Percentiles rank a stretch among this genome's conserved stretches.
phyloP scores from a whole-genome alignment of 2,113 vertebrate species.

The Phodopus roborovskii region DNA sequence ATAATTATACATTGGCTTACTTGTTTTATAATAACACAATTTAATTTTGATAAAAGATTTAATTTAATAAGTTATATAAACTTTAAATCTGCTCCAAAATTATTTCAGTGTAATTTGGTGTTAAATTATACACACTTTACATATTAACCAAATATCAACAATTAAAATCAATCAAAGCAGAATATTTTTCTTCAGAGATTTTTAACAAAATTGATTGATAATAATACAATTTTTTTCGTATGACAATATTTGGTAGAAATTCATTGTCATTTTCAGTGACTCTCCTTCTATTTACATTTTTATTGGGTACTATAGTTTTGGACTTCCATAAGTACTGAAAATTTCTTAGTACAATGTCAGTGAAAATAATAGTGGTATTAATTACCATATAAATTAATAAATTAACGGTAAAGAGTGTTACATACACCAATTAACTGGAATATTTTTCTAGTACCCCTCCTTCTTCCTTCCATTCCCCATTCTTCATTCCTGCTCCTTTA shows the following conservation, averaged over 20 bases:
- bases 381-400: background rate
- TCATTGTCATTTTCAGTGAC: background rate
- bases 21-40: background rate
- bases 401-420: conserved; percentile 1
- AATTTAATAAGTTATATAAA: background rate
- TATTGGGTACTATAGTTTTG: background rate
- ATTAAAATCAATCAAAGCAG: background rate
- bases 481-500: background rate
- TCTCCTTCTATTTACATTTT: conserved; percentile 32
- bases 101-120: background rate
- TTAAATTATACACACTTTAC: background rate
- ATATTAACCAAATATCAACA: background rate
- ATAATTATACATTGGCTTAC: background rate
- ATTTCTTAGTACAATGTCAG: background rate
- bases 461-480: fast-evolving
- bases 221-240: background rate
- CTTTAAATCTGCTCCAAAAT: background rate
- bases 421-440: background rate
- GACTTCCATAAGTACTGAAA: background rate
- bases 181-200: background rate
- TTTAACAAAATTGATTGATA: background rate
- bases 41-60: background rate
- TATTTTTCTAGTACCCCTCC: background rate
- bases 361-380: background rate
- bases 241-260: background rate